Percentiles rank a stretch among this genome's conserved stretches.
These are phyloP conservation scores for Gyrodactylus salaris DNA, from an alignment of 1,140 invertebrate species.

Conservation along the genomic window DNA sequence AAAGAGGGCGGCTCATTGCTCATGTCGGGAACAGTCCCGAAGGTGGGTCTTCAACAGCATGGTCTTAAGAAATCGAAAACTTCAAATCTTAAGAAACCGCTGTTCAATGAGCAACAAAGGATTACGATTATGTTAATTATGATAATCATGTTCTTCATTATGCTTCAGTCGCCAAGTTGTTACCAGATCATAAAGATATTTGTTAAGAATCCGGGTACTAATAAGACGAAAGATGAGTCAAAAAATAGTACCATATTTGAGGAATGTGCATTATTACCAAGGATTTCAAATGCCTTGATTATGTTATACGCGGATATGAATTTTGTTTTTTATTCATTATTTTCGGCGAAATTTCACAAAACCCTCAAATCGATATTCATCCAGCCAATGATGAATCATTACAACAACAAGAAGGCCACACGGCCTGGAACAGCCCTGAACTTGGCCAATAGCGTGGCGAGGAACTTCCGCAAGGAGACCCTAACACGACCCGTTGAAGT, in stretches of 20 bases:
- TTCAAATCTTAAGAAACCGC: neutral
- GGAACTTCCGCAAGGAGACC: neutral
- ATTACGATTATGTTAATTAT: neutral
- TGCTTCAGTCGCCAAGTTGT: neutral
- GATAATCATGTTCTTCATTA: neutral
- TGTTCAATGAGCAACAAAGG: neutral
- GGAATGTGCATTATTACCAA: neutral
- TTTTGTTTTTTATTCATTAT: neutral
- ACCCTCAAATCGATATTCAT: neutral
- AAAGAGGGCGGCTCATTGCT: neutral
- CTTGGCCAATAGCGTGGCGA: neutral
- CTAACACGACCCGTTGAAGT: neutral
- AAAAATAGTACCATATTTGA: neutral
- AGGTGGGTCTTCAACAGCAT: neutral
- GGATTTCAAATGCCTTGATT: neutral
- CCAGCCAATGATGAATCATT: neutral
- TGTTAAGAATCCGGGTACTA: too few species aligned
- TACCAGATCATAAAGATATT: too few species aligned
- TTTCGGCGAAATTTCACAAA: neutral
- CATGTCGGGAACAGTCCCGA: neutral
- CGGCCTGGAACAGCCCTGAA: neutral
- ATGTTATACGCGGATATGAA: neutral
- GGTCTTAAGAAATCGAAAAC: neutral
- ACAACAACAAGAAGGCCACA: neutral
- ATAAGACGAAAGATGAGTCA: neutral